These are phyloP conservation scores for Dinothrombium tinctorium DNA, from an alignment of 1,140 invertebrate genomes.

Conservation along the genomic window DNA sequence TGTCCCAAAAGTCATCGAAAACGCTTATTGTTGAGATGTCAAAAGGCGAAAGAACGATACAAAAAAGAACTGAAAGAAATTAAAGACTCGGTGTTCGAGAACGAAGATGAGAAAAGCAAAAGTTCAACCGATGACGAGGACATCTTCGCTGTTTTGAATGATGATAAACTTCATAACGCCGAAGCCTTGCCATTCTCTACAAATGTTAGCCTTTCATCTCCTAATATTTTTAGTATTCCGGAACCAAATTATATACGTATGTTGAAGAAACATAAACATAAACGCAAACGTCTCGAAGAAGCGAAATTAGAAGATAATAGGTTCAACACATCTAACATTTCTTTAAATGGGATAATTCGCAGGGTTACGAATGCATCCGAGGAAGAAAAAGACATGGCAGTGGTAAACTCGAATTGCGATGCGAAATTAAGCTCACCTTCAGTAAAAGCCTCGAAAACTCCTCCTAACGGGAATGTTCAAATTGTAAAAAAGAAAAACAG, in stretches of 20 bases:
- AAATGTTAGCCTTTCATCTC: too few relatives aligned
- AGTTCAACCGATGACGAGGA: too few relatives aligned
- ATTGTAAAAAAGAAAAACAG: too few relatives aligned
- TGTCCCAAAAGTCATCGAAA: too few relatives aligned
- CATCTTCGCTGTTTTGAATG: too few relatives aligned
- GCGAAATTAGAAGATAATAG: not conserved
- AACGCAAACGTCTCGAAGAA: not conserved
- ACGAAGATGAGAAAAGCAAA: too few relatives aligned
- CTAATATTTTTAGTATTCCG: not conserved
- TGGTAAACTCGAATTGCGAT: not conserved
- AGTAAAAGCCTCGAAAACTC: too few relatives aligned
- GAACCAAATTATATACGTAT: not conserved
- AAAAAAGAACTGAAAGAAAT: slow-evolving; percentile 4
- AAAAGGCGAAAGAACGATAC: not conserved
- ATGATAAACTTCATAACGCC: too few relatives aligned
- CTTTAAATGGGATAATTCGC: slow-evolving; percentile 4
- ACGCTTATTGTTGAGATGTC: not conserved
- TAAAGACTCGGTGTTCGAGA: not conserved
- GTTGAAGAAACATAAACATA: not conserved
- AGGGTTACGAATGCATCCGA: slow-evolving; percentile 2
- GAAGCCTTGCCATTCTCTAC: too few relatives aligned
- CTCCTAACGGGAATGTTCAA: too few relatives aligned
- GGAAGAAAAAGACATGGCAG: not conserved
- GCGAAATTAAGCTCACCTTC: not conserved
- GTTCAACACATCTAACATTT: slow-evolving; percentile 2